Evolutionary conservation across 2,888 invertebrate species (phyloP).

Genomic region (Galerucella calmariensis): DNA sequence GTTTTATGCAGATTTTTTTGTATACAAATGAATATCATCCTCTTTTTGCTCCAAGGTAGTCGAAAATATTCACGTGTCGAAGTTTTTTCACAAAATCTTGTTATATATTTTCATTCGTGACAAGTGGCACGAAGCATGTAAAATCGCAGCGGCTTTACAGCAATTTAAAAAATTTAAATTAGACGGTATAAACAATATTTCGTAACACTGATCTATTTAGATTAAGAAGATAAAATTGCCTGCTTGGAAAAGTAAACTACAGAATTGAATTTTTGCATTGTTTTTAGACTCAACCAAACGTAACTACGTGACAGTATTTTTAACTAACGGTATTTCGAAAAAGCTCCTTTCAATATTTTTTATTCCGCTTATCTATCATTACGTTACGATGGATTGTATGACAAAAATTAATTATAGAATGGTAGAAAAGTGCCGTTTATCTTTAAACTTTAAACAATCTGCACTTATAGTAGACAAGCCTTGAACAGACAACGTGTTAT

Average conservation of each 20-base stretch:
- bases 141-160: neutral
- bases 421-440: no score
- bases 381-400: no score
- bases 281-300: neutral
- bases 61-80: slow-evolving; percentile 11
- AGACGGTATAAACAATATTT: slow-evolving; percentile 25
- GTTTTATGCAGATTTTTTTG: neutral
- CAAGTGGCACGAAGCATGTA: slow-evolving; percentile 11
- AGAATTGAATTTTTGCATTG: neutral
- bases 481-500: no score
- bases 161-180: slow-evolving; percentile 33
- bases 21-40: neutral
- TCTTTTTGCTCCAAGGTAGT: slow-evolving; percentile 26
- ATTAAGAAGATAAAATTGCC: slow-evolving; percentile 11
- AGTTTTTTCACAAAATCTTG: slow-evolving; percentile 36
- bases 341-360: no score
- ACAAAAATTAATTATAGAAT: no score
- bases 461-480: no score
- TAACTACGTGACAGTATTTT: neutral
- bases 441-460: no score
- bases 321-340: no score
- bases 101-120: slow-evolving; percentile 26
- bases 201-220: slow-evolving; percentile 38
- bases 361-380: no score
- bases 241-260: neutral